Conservation (phyloP, 2,113 vertebrate genomes). For the Sterna hirundo region DNA sequence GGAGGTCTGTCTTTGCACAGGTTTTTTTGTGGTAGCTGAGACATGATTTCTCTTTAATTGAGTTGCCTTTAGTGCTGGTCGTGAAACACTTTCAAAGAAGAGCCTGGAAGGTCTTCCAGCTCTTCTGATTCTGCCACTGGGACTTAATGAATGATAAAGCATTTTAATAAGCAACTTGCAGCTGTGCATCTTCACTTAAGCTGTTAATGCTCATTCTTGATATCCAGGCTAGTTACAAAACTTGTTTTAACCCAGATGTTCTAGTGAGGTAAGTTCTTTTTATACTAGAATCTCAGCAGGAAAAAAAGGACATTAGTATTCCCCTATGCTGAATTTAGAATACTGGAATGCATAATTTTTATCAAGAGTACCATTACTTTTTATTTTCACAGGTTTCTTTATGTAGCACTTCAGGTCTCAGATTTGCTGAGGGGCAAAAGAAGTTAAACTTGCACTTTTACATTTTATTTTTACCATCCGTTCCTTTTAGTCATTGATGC, state of each 20-base stretch:
- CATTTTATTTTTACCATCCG: slow-evolving; percentile 55
- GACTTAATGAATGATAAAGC: slow-evolving; percentile 41
- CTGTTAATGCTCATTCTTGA: slow-evolving; percentile 8
- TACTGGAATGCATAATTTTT: slow-evolving; percentile 35
- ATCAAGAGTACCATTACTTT: slow-evolving; percentile 29
- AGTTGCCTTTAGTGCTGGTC: not conserved
- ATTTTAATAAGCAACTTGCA: slow-evolving; percentile 54
- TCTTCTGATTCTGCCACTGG: not conserved
- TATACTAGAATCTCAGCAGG: not conserved
- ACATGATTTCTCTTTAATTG: not conserved
- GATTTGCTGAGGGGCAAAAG: slow-evolving; percentile 59
- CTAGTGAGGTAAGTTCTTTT: not conserved
- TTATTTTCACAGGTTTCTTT: slow-evolving; percentile 50
- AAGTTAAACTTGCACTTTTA: slow-evolving; percentile 64
- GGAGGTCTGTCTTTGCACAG: not conserved
- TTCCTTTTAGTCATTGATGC: slow-evolving; percentile 48
- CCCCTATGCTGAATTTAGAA: slow-evolving; percentile 27
- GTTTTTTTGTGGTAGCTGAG: not conserved
- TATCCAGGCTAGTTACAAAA: not conserved
- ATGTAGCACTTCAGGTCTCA: slow-evolving; percentile 5
- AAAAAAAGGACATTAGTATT: not conserved
- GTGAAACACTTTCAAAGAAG: slow-evolving; percentile 1
- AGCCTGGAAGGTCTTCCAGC: not conserved
- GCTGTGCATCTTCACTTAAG: slow-evolving; percentile 8
- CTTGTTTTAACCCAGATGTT: slow-evolving; percentile 14